Evolutionary conservation across 2,797 vertebrate species (phyloP).

Genomic region (Dicrostonyx torquatus): DNA sequence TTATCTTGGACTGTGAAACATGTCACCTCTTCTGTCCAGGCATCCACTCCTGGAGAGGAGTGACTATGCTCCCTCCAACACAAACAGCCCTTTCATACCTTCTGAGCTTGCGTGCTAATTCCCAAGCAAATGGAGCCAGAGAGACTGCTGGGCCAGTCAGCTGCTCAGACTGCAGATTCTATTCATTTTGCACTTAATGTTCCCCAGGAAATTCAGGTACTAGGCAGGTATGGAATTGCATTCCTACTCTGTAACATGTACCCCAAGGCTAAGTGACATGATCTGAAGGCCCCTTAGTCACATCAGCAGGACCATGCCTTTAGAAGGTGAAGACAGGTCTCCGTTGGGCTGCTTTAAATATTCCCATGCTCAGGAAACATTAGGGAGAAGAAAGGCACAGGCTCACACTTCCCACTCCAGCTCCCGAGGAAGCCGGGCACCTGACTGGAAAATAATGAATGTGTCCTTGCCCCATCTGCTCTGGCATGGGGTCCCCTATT

Average conservation of each 20-base stretch:
- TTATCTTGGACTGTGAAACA: not conserved
- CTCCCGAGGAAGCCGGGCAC: slow-evolving; percentile 76
- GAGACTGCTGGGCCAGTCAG: not conserved
- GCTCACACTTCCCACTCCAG: slow-evolving; percentile 49
- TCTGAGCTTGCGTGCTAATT: not conserved
- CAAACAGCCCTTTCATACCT: not conserved
- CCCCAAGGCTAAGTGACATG: not conserved
- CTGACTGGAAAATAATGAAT: slow-evolving; percentile 84
- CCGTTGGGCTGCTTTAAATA: not conserved
- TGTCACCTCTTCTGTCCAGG: not conserved
- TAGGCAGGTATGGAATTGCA: not conserved
- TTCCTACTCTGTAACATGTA: not conserved
- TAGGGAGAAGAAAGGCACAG: slow-evolving; percentile 34
- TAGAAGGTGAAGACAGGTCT: not conserved
- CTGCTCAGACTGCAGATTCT: not conserved
- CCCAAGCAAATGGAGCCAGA: not conserved
- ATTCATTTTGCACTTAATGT: not conserved
- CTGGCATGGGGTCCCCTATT: slow-evolving; percentile 83
- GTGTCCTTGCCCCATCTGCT: slow-evolving; percentile 76
- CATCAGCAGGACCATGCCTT: not conserved
- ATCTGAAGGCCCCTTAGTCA: not conserved
- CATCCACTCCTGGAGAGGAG: not conserved
- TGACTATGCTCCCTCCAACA: not conserved
- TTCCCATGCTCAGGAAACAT: not conserved
- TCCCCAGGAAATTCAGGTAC: slow-evolving; percentile 55